Base-by-base conservation (phyloP, 2,888 invertebrate species). In the Cremastinae sp. region DNA sequence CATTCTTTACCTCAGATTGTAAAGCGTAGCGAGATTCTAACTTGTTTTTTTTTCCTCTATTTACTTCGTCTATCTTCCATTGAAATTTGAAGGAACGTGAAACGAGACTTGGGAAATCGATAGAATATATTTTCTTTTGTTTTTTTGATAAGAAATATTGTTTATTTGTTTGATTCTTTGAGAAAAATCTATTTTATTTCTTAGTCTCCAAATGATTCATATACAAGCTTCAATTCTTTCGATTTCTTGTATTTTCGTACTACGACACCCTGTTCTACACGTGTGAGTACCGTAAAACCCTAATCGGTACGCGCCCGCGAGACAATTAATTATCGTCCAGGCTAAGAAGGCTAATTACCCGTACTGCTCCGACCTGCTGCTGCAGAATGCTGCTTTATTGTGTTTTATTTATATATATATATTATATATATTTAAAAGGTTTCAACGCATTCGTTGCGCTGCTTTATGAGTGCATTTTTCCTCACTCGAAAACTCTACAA, bases 321-420 rank as follows among this genome's bases (percentile, higher is more conserved):
- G 83, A 83, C 84, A 84, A 84, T 84, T 85, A 84, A 84, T 85
- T 82, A 86, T 83, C 84, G 81, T 84, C 80, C 79, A 80, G 81
- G 81, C 83, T 82, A 84, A 84, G 59, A 86, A 85, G 83, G 82
- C 84, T 86, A 85, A 83, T 84, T 88, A 88, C 88, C 88, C 88
- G 88, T 88, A 88, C 85, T 87, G 85, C 82, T 88, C 88, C 88
- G 87, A 88, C 86, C 86, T 88, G 87, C 83, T 84, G 73, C 74
- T 81, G 83, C 83, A 79, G 82, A 73, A 73, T 47, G 68, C 62
- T 70, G 76, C 69, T 70, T 68, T 73, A 58, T 66, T 73, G 69
- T 71, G 14, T 56, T 7, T 76, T 47, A 41, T 70, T 58, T 16
- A 38, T 70, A 43, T 51, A 34, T 18, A 38, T 49, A 20, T 49